Base-by-base conservation (phyloP, 2,888 invertebrate genomes). In the Perithous albicinctus region DNA sequence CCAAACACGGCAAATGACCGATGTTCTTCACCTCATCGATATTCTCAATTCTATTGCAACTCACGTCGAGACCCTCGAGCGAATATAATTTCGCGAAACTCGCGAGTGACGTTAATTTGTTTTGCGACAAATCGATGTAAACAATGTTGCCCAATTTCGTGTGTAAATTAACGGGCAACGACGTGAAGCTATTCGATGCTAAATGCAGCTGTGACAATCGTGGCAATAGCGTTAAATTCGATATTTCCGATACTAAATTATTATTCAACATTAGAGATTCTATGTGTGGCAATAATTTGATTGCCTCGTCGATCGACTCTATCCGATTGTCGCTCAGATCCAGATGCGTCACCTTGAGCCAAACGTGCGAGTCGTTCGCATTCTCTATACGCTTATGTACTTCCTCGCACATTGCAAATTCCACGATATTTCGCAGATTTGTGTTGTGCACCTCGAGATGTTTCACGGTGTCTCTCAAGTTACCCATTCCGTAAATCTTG, bases 101-200 rank as follows among this genome's bases (percentile, higher is more conserved):
- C 80, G 94, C 93, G 0, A 98, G 93, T 0, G 95, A 94, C 20
- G 94, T 94, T 2, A 99, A 95, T 89, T 95, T 95, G 93, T 99
- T 99, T 87, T 97, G 96, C 0, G 97, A 96, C 64, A 99, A 92
- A 90, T 97, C 96, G 66, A 99, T 94, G 77, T 95, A 95, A n/a
- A 96, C 95, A 59, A 99, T 95, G 93, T 98, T 98, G 5, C 98
- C 98, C 78, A 99, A 94, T 92, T 96, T 96, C 4, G 96, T 95
- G 91, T 98, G 97, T 93, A 98, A 95, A 90, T 96, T 95, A 35
- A 96, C 95, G 85, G 98, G 96, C 3, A 95, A 91, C 0, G 94
- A 92, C 86, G 97, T 96, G 56, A 95, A 94, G 93, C 98, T 99
- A 89, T 96, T 96, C 0, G 97, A 96, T 1, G 90, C 88, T 23